Percentiles rank a stretch among this genome's conserved stretches.
Evolutionary conservation across 2,113 vertebrate genomes (phyloP).

Genomic region (Euleptes europaea): DNA sequence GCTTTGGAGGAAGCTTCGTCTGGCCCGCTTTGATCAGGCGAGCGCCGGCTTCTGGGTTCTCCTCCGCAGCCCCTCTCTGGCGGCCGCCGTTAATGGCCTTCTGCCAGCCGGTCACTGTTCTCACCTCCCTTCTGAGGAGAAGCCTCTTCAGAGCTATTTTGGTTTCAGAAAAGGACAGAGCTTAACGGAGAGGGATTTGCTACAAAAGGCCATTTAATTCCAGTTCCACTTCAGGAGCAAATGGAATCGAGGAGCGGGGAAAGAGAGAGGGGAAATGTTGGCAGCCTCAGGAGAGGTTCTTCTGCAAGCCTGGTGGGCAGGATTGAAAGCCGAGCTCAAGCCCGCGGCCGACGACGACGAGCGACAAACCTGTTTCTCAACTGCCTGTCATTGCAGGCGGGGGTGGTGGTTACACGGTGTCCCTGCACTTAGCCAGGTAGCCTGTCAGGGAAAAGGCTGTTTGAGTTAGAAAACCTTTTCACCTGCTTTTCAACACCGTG

Average conservation of each 20-base stretch:
- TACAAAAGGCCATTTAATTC: slow-evolving; percentile 31
- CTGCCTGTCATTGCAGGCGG: neutral
- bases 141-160: slow-evolving; percentile 24
- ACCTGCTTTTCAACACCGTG: too few relatives aligned
- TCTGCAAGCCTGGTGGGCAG: neutral
- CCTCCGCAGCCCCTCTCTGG: neutral
- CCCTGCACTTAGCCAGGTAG: neutral
- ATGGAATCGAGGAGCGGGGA: neutral
- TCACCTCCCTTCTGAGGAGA: neutral
- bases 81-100: slow-evolving; percentile 22
- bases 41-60: neutral
- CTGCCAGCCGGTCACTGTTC: slow-evolving; percentile 20
- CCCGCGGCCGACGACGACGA: neutral
- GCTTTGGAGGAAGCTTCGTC: neutral
- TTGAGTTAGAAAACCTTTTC: too few relatives aligned
- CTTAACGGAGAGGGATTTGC: slow-evolving; percentile 2
- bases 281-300: neutral
- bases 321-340: neutral
- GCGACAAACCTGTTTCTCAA: neutral
- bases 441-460: neutral
- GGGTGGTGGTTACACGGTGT: too few relatives aligned
- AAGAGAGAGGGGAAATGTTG: neutral
- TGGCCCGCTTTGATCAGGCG: slow-evolving; percentile 25
- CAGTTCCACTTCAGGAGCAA: neutral
- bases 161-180: neutral